These are phyloP conservation scores for Neolamprologus variostigma DNA, from an alignment of 2,113 vertebrate species.

Conservation along the genomic window DNA sequence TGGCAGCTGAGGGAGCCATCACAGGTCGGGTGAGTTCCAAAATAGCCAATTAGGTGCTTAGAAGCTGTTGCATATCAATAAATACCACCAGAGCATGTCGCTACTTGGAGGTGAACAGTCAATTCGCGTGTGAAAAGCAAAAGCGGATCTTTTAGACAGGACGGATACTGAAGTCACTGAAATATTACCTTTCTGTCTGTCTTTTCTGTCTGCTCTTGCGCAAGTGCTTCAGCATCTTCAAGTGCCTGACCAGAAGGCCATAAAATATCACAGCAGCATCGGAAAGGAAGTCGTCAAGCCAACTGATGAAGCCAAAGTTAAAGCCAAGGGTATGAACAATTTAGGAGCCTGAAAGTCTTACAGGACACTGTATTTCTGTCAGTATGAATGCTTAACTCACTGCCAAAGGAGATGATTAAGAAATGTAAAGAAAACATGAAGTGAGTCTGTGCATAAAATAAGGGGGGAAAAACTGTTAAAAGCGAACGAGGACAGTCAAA, in stretches of 20 bases:
- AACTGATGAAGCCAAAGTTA: background rate
- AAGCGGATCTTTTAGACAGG: slow-evolving; percentile 6
- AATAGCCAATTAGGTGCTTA: slow-evolving; percentile 52
- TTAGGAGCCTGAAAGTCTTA: slow-evolving; percentile 19
- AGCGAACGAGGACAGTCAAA: background rate
- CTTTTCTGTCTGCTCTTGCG: background rate
- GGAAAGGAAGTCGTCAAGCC: slow-evolving; percentile 18
- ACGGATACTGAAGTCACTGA: slow-evolving; percentile 3
- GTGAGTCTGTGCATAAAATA: background rate
- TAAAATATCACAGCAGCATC: slow-evolving; percentile 21
- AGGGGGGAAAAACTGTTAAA: background rate
- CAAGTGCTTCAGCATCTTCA: slow-evolving; percentile 21
- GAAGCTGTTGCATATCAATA: slow-evolving; percentile 51
- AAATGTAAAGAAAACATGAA: slow-evolving; percentile 32
- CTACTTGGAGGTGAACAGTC: slow-evolving; percentile 27
- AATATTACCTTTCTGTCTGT: background rate
- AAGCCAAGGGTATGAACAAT: background rate
- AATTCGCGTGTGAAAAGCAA: background rate
- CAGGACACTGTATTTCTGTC: slow-evolving; percentile 35
- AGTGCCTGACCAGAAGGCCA: slow-evolving; percentile 25
- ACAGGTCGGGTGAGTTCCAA: slow-evolving; percentile 44
- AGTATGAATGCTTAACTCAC: background rate
- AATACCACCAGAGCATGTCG: slow-evolving; percentile 47
- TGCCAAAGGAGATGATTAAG: slow-evolving; percentile 32
- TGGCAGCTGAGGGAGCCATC: slow-evolving; percentile 39